phyloP scores from a whole-genome alignment of 2,113 vertebrate genomes.

The Tympanuchus pallidicinctus region DNA sequence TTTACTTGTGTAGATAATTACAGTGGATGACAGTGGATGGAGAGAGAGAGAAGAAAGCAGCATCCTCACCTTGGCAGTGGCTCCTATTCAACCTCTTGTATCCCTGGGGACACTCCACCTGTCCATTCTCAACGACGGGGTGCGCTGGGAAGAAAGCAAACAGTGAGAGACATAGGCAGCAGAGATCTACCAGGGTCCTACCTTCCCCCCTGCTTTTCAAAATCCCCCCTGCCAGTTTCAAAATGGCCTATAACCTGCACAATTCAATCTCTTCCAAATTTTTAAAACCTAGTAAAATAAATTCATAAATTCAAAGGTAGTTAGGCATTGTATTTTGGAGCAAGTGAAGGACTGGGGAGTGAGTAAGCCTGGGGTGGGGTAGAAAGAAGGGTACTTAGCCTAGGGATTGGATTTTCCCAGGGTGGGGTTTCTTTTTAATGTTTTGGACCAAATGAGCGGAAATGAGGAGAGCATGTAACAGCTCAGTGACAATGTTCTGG shows the following conservation, averaged over 20 bases:
- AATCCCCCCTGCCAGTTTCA: background rate
- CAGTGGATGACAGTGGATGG: background rate
- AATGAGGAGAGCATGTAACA: background rate
- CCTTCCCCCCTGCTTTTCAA: background rate
- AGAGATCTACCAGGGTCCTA: background rate
- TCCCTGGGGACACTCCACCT: constrained; percentile 90
- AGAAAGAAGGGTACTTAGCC: constrained; percentile 7
- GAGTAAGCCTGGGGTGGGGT: background rate
- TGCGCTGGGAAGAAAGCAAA: constrained; percentile 78
- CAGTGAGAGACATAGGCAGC: background rate
- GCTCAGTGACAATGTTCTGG: background rate
- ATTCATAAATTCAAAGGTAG: constrained; percentile 15
- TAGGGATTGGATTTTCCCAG: constrained; percentile 20
- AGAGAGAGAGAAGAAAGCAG: background rate
- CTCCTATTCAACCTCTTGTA: constrained; percentile 90
- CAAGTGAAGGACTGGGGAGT: background rate
- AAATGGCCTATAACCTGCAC: background rate
- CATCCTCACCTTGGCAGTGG: constrained; percentile 92
- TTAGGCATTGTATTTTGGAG: background rate
- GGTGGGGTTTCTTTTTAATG: background rate
- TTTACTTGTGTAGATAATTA: background rate
- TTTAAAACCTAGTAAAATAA: constrained; percentile 49
- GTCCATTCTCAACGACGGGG: constrained; percentile 88
- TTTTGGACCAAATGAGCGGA: background rate
- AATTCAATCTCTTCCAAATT: constrained; percentile 3